Evolutionary conservation across 1,140 invertebrate genomes (phyloP), one percentile per base, ranked within the genome.

Genomic region (Drosophila bocqueti): DNA sequence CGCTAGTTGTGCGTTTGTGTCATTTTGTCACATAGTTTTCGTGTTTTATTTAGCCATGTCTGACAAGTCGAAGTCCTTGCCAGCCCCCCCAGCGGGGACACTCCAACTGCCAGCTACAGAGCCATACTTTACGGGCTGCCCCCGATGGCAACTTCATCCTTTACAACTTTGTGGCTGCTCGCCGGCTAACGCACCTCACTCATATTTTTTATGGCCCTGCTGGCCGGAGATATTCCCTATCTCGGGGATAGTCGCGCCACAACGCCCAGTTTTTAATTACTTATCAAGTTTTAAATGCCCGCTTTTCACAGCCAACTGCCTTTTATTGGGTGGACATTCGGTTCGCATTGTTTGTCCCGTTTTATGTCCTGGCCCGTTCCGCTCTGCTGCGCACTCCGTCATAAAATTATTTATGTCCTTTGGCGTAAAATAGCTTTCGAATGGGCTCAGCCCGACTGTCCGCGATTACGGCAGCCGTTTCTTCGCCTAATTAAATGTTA

Each of bases 21-120:
- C 71, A 78, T 75, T 90, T 84, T 90, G 77, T 89, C 84, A 89
- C 84, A 89, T 89, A 89, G 72, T 89, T 90, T 83, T 90, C 83
- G 78, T 89, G 77, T 90, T 89, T 89, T 90, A 89, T 89, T 89
- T 89, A 84, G 69, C 63, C 67, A 54, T 60, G 74, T 85, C 60
- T 64, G 65, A 46, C 58, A 63, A 71, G 40, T 58, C 61, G 45
- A 66, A 50, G 68, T 83, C 42, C 76, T 50, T 46, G 9, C 13
- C 15, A 4, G 8, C 29, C 13, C 34, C 52, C 34, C 24, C 9
- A 26, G 31, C 47, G 24, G 24, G 40, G 63, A 58, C 58, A 47
- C 58, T n/a, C 29, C 29, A 52, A 34, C 29, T 67, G 40, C 45
- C 54, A 57, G 9, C 9, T 34, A 21, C 40, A 61, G 18, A 24